Evolutionary conservation across 2,888 invertebrate genomes (phyloP), one percentile per base, ranked within the genome.

Genomic region (Tortrix viridana): DNA sequence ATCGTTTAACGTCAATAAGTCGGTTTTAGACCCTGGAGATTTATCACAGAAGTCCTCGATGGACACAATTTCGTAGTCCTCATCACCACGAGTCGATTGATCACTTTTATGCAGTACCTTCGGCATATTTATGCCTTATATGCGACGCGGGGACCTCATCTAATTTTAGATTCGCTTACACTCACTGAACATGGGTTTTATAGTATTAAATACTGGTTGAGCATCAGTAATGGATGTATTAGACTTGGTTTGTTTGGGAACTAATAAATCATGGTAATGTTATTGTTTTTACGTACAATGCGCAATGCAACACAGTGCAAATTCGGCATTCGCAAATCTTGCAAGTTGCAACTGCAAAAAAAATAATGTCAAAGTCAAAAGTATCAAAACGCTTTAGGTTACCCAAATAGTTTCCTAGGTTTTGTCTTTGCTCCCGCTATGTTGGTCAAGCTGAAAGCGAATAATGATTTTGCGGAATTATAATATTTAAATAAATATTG

Each of bases 11-110:
- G 93, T 89, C 68, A 92, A 86, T 65, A 93, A 88, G 81, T 94
- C 94, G 12, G 92, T 93, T 74, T 93, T 92, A 18, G 86, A 84
- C 48, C 86, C 87, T 0, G 90, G 82, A 50, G 89, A 89, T 69
- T 94, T 94, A 69, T 93, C 93, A 69, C 93, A 93, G 75, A 94
- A 94, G 59, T 94, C 93, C 76, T 94, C 93, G 73, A 94, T 94
- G 1, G 94, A 93, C 23, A 94, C 93, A 61, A 92, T 90, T 72
- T 92, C 92, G 65, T 92, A 92, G 67, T 92, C 92, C 49, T 90
- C 88, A 16, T 89, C 86, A 18, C 84, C 81, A 58, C 86, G 86
- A n/a, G 74, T 74, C 19, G 85, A 75, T 73, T 88, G 88, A 67
- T 92, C 90, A 3, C 84, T 71, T 77, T 90, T 91, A 63, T 88